Percentiles rank a stretch among this genome's conserved stretches.
Conservation (phyloP, 2,888 invertebrate species). For the Apeira syringaria region DNA sequence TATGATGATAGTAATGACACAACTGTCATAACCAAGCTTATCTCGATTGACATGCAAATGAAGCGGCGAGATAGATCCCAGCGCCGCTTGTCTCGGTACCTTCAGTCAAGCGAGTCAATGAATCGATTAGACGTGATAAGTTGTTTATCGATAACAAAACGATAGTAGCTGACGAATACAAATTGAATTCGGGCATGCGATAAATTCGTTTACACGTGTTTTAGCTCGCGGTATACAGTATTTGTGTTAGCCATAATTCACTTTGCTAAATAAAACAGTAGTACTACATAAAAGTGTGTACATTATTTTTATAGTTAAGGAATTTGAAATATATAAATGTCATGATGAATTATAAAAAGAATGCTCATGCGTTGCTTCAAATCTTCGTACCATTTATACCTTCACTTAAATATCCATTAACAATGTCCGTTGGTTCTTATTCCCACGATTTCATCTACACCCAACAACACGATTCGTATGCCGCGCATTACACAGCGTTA, state of each 20-base stretch:
- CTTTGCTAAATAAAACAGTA: background rate
- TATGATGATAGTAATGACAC: conserved; percentile 39
- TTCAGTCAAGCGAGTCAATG: conserved; percentile 18
- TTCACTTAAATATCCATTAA: conserved; percentile 21
- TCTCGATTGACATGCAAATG: conserved; percentile 52
- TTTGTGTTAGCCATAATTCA: too few species aligned
- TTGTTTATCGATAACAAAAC: conserved; percentile 21
- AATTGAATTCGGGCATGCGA: conserved; percentile 21
- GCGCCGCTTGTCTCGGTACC: conserved; percentile 11
- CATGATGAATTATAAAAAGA: conserved; percentile 6
- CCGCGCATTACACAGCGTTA: conserved; percentile 1
- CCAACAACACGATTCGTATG: conserved; percentile 13
- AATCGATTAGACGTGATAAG: conserved; percentile 27
- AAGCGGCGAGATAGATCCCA: conserved; percentile 39
- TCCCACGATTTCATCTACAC: conserved; percentile 18
- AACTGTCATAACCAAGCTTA: conserved; percentile 43
- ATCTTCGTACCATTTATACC: conserved; percentile 2
- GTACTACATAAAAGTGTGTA: background rate
- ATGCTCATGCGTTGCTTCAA: conserved; percentile 6
- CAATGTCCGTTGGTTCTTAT: conserved; percentile 2
- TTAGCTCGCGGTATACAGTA: background rate
- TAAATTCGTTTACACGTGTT: conserved; percentile 13
- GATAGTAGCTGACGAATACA: conserved; percentile 14
- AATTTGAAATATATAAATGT: background rate
- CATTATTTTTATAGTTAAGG: background rate